Base-by-base conservation (phyloP, 1,140 invertebrate species). In the Leptopilina boulardi region DNA sequence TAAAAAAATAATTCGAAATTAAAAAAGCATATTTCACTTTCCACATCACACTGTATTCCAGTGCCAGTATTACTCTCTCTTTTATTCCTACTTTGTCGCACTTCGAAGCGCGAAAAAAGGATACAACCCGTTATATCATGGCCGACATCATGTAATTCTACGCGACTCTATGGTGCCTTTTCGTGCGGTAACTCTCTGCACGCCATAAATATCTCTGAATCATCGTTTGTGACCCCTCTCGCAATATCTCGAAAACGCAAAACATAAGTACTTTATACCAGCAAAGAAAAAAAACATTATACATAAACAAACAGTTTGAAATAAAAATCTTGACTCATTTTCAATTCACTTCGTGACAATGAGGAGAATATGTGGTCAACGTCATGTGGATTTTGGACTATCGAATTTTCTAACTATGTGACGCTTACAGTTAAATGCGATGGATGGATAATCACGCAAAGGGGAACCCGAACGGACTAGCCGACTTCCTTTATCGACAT, bases 401-500 rank as follows among this genome's bases (percentile, higher is more conserved):
- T 66, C 23, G 11, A 66, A 66, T 66, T 66, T 66, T 66, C 26
- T 2, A 66, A 66, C 23, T 26, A 15, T 66, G 13, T 66, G 59
- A 13, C 59, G 26, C 59, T 66, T 66, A 66, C 23, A 66, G 11
- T 66, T 30, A 66, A 66, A 66, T 66, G 13, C 59, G 59, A 66
- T 23, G 59, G 59, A 66, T 71, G 74, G 81, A 74, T 71, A 56
- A 78, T 79, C 70, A 56, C 76, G 77, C 74, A 79, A 79, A 81
- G 80, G 82, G 71, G 80, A 71, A 77, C 75, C 75, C 75, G 76
- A 83, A 80, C 76, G 76, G 73, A 75, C 82, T 77, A 80, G 80
- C 59, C 77, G 86, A 87, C 83, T 90, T 88, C 87, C 87, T 90
- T 90, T 91, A 91, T 91, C 89, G 89, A 91, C 89, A 89, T 89